Percentiles rank a stretch among this genome's conserved stretches.
Evolutionary conservation across 2,888 invertebrate genomes (phyloP).

Genomic region (Orthonychiurus folsomi): DNA sequence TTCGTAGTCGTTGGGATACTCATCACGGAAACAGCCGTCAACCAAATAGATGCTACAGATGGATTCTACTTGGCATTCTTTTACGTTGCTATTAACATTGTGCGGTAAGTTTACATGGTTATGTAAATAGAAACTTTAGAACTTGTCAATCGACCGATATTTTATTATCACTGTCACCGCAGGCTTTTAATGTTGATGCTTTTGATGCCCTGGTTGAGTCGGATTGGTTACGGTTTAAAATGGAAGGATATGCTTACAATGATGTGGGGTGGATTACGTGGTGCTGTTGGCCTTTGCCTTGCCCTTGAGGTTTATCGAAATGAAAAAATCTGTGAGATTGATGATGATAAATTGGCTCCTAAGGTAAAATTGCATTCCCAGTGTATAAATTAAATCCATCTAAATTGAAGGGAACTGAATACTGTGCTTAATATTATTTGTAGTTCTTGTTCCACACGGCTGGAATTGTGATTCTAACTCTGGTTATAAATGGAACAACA

Average conservation of each 20-base stretch:
- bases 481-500: slow-evolving; percentile 53
- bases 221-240: slow-evolving; percentile 52
- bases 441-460: slow-evolving; percentile 52
- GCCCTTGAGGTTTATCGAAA: slow-evolving; percentile 52
- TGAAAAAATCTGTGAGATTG: slow-evolving; percentile 41
- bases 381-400: too few relatives aligned
- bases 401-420: too few relatives aligned
- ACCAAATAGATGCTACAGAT: slow-evolving; percentile 48
- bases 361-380: too few relatives aligned
- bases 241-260: slow-evolving; percentile 54
- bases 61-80: slow-evolving; percentile 48
- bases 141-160: background rate
- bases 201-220: slow-evolving; percentile 42
- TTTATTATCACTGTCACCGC: background rate
- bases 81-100: slow-evolving; percentile 44
- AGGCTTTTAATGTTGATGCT: background rate
- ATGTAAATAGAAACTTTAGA: background rate
- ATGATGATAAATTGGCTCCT: slow-evolving; percentile 28
- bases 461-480: slow-evolving; percentile 52
- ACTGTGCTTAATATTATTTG: slow-evolving; percentile 6
- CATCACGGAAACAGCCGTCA: slow-evolving; percentile 50
- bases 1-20: slow-evolving; percentile 56
- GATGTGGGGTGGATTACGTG: slow-evolving; percentile 56
- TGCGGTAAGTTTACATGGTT: slow-evolving; percentile 41
- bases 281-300: slow-evolving; percentile 53